Evolutionary conservation across 2,113 vertebrate species (phyloP), one percentile per base, ranked within the genome.

Genomic region (Myanophis thanlyinensis): DNA sequence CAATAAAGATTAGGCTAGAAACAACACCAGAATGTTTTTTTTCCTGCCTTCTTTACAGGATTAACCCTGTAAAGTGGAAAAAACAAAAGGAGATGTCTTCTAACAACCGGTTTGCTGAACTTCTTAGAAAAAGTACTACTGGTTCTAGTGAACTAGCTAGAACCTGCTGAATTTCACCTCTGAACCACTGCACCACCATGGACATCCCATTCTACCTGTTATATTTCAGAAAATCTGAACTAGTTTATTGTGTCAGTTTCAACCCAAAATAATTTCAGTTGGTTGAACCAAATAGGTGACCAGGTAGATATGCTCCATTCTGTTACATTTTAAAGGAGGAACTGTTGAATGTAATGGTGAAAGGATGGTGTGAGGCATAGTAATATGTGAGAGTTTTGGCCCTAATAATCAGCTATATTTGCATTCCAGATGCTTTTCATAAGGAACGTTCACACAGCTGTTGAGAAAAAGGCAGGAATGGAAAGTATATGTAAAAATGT

Each of bases 391-490:
- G n/a, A n/a, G n/a, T 94, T 95, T 95, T 95, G 73, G 93, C 96
- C 91, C 91, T 96, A 93, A 95, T 94, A 95, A 0, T 67, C 48
- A 59, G 91, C 96, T 96, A 96, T 95, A 97, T 96, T 96, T 97
- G 96, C 94, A 91, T 97, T 97, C 93, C 95, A 95, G 96, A 94
- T 97, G 96, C 95, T 97, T 96, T 96, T 96, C 95, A 95, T 94
- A 89, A 85, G 47, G 95, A 27, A 94, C 91, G 94, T 96, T 49
- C 96, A 47, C 90, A 30, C 27, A 94, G 89, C 93, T 93, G 95
- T 62, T 95, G 94, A 47, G 44, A 22, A 53, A n/a, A 46, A 40
- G 86, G 48, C 73, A 20, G 47, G 27, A 2, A n/a, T 51, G 20
- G 89, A 94, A 73, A 84, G 54, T 73, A 95, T 94, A 15, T 90